Evolutionary conservation across 2,888 invertebrate genomes (phyloP).

Genomic region (Brachynemurus nebulosus): DNA sequence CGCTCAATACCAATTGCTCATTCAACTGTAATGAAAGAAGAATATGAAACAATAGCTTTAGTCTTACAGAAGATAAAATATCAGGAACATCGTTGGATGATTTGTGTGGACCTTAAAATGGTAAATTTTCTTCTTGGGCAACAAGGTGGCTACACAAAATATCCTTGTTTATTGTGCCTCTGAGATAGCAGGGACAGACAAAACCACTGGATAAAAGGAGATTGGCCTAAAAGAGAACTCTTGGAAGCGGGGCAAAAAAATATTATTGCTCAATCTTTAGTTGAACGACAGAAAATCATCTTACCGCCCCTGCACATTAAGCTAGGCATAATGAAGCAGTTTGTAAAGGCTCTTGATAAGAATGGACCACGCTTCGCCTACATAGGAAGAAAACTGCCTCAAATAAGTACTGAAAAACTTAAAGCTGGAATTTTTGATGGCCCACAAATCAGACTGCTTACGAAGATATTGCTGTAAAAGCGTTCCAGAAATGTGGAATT

Average conservation of each 20-base stretch:
- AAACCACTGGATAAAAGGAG: conserved; percentile 19
- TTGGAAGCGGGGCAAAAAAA: conserved; percentile 13
- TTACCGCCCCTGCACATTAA: conserved; percentile 9
- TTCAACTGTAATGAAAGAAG: not conserved
- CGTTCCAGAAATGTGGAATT: too few species aligned
- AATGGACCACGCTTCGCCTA: too few species aligned
- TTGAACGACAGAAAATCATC: conserved; percentile 4
- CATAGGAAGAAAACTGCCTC: too few species aligned
- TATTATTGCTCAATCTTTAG: conserved; percentile 10
- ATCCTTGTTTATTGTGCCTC: conserved; percentile 8
- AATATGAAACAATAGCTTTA: not conserved
- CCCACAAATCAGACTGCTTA: too few species aligned
- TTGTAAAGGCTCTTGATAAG: conserved; percentile 8
- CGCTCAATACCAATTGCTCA: not conserved
- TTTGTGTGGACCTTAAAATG: conserved; percentile 17
- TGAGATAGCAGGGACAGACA: conserved; percentile 20
- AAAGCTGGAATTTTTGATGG: too few species aligned
- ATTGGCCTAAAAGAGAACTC: conserved; percentile 15
- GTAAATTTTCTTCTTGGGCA: conserved; percentile 21
- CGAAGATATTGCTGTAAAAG: too few species aligned
- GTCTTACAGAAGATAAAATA: not conserved
- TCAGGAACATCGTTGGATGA: not conserved
- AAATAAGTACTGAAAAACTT: too few species aligned
- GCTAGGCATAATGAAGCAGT: conserved; percentile 9
- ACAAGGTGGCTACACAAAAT: conserved; percentile 22